Conservation (phyloP, 2,113 vertebrate genomes). For the Cichladusa arquata region DNA sequence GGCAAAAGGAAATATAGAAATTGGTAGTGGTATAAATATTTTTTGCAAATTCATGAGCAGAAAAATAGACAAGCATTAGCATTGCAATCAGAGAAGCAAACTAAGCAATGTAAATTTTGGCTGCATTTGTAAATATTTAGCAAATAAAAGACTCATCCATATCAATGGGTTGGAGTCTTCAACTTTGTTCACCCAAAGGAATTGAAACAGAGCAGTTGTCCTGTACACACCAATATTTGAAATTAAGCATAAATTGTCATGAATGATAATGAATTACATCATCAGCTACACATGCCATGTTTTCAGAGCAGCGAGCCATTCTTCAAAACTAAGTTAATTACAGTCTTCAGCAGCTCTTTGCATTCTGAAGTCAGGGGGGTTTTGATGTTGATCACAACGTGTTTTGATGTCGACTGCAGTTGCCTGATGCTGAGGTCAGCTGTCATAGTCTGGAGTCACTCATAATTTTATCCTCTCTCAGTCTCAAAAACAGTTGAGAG, state of each 20-base stretch:
- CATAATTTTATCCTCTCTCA: neutral
- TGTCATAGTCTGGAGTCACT: neutral
- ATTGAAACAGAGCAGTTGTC: neutral
- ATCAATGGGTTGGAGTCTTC: neutral
- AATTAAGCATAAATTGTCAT: neutral
- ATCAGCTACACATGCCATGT: neutral
- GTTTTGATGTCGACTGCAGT: neutral
- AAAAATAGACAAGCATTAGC: neutral
- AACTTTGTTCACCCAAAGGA: neutral
- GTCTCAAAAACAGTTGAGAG: neutral
- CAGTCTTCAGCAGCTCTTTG: neutral
- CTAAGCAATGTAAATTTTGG: neutral
- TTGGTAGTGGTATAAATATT: neutral
- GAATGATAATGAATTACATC: neutral
- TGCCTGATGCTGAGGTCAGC: neutral
- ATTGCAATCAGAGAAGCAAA: neutral
- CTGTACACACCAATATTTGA: neutral
- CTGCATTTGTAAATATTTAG: constrained; percentile 16
- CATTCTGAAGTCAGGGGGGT: neutral
- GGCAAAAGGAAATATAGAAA: neutral
- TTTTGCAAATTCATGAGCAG: neutral
- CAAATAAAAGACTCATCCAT: neutral
- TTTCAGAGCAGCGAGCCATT: neutral
- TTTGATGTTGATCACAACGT: neutral
- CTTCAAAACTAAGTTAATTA: neutral